These are phyloP conservation scores for Tenthredo amoena DNA, from an alignment of 2,888 invertebrate genomes.

Conservation along the genomic window DNA sequence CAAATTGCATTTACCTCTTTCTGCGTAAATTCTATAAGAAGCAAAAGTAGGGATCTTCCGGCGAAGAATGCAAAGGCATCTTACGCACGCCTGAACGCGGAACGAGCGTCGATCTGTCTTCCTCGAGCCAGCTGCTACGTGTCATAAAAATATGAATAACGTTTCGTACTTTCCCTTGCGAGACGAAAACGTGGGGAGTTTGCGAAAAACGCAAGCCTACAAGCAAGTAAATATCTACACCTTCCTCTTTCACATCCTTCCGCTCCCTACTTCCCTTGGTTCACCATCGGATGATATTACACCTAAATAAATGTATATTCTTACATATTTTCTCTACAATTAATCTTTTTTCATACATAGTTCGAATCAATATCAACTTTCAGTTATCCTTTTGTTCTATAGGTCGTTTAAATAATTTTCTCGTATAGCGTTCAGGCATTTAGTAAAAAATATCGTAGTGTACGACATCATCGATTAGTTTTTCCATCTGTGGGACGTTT, in stretches of 20 bases:
- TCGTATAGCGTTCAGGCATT: neutral
- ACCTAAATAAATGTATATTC: neutral
- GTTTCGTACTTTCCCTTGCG: neutral
- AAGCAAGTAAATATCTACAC: constrained; percentile 30
- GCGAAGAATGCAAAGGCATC: constrained; percentile 7
- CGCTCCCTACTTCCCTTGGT: neutral
- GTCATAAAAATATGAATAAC: constrained; percentile 45
- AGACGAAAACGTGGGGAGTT: constrained; percentile 21
- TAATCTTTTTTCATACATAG: neutral
- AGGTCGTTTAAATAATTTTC: neutral
- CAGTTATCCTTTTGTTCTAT: neutral
- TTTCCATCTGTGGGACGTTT: neutral
- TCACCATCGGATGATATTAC: neutral
- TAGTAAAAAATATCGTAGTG: neutral
- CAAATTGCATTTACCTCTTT: neutral
- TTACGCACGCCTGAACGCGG: constrained; percentile 13
- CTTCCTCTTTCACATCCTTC: neutral
- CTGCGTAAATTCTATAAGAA: neutral
- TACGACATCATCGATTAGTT: neutral
- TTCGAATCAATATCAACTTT: neutral
- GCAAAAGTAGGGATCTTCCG: neutral
- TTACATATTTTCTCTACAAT: neutral
- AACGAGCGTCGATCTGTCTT: constrained; percentile 37
- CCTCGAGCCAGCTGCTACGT: constrained; percentile 20
- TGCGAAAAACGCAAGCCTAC: neutral